Evolutionary conservation across 1,140 invertebrate species (phyloP), one percentile per base, ranked within the genome.

Genomic region (Tribolium castaneum): DNA sequence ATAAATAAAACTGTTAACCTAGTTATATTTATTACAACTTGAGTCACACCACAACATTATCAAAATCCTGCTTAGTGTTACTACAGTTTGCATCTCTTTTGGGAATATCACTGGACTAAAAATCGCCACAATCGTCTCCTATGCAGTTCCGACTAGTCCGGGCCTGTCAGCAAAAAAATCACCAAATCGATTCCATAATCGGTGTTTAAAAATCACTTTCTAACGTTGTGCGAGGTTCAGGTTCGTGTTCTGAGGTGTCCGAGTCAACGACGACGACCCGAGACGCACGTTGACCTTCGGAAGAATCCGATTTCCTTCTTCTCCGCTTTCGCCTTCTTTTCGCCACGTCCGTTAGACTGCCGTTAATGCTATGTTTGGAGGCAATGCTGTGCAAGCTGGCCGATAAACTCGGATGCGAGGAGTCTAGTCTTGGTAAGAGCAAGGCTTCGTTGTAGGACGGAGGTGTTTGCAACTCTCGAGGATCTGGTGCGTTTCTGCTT

Each of bases 401-500:
- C 73, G 88, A 84, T 79, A 92, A 86, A 12, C 90, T 92, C 80
- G 90, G 88, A 80, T 88, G 89, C 0, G 90, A 91, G 5, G 87
- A 84, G 78, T 89, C 89, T 70, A 91, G 78, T 81, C 91, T 90
- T 12, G 92, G 92, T 90, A 94, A 92, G 6, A 90, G 88, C 66
- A 94, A 87, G 7, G 93, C 93, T 86, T 94, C 93, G 78, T 91
- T 91, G 81, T 94, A 94, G n/a, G 90, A 91, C 0, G 93, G 93
- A 70, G 92, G 90, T 5, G 88, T 87, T 35, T 92, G 88, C 10
- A 92, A 85, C 86, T 94, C 93, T 74, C 91, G 85, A 84, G 89
- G 87, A 88, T 92, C 88, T 82, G 91, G 84, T 78, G 92, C 86
- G 83, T 89, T 91, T 83, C 89, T 84, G 77, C 89, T 82, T 30